phyloP scores from a whole-genome alignment of 2,797 vertebrate genomes.

The Potorous gilbertii region DNA sequence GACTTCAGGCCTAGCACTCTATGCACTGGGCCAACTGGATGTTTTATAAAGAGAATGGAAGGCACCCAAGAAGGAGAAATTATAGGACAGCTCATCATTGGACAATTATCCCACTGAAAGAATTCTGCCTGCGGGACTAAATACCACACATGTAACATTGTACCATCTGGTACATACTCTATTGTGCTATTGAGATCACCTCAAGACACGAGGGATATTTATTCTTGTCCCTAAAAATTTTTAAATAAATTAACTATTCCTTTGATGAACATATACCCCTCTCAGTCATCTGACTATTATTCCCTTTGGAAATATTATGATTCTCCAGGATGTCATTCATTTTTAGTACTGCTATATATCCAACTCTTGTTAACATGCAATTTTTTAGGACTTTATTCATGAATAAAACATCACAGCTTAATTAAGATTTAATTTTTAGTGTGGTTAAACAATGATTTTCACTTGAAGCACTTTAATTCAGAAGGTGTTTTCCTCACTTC shows the following conservation, averaged over 20 bases:
- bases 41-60: constrained; percentile 4
- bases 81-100: neutral
- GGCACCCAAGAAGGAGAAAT: neutral
- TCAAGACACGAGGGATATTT: constrained; percentile 36
- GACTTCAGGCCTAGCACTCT: neutral
- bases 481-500: constrained; percentile 59
- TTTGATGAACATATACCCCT: neutral
- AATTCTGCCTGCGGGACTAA: constrained; percentile 23
- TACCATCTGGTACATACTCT: neutral
- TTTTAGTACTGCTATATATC: constrained; percentile 66
- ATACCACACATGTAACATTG: neutral
- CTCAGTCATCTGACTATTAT: neutral
- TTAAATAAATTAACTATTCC: constrained; percentile 19
- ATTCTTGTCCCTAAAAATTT: neutral
- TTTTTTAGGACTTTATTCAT: constrained; percentile 74
- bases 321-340: constrained; percentile 58
- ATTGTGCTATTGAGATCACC: constrained; percentile 10
- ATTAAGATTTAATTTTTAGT: constrained; percentile 77
- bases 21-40: neutral
- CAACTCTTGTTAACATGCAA: constrained; percentile 69
- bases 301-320: constrained; percentile 22
- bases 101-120: constrained; percentile 5
- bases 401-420: constrained; percentile 67
- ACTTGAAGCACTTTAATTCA: constrained; percentile 58
- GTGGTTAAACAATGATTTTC: constrained; percentile 60